Percentiles rank a stretch among this genome's conserved stretches.
Conservation (phyloP, 2,113 vertebrate genomes). For the Sebastes fasciatus region DNA sequence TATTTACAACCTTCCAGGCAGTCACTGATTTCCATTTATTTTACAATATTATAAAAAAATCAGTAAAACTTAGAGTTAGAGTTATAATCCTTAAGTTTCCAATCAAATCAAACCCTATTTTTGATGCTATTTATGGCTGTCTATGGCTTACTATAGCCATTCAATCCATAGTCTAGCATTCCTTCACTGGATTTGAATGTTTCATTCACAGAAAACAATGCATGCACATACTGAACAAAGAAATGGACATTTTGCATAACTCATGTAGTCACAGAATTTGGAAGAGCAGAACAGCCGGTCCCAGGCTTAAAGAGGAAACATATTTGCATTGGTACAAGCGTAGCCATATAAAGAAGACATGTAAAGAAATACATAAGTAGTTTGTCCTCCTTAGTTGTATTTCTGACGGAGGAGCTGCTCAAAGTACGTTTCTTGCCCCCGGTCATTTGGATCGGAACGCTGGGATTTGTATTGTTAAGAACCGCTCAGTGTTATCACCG, state of each 20-base stretch:
- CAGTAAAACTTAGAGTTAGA: not conserved
- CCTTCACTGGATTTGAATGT: not conserved
- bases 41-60: not conserved
- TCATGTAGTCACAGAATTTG: not conserved
- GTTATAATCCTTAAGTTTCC: not conserved
- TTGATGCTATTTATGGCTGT: not conserved
- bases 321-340: not conserved
- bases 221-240: not conserved
- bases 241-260: not conserved
- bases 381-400: not conserved
- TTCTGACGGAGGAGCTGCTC: not conserved
- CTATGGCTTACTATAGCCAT: conserved; percentile 6
- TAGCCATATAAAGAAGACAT: not conserved
- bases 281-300: not conserved
- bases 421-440: not conserved
- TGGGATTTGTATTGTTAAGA: not conserved
- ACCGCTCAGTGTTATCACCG: not conserved
- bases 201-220: not conserved
- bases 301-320: not conserved
- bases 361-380: not conserved
- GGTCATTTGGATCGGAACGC: not conserved
- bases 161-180: not conserved
- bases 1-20: conserved; percentile 17
- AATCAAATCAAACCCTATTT: not conserved
- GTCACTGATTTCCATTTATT: conserved; percentile 17